Conservation (phyloP, 2,797 vertebrate genomes). For the Schizothorax lantsangensis region DNA sequence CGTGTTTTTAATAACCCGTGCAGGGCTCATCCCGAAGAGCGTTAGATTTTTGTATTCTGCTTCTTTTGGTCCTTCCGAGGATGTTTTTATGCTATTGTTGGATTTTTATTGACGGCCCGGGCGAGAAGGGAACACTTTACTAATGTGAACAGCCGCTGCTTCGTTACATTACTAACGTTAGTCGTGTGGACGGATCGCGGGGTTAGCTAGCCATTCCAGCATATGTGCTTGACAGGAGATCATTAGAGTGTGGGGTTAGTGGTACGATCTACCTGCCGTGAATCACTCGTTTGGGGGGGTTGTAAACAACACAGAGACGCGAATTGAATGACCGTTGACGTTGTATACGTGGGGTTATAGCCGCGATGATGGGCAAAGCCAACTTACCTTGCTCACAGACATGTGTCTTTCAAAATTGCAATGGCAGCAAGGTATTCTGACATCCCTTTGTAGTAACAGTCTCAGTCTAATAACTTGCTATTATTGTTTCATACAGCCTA, state of each 20-base stretch:
- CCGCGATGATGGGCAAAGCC: conserved; percentile 1
- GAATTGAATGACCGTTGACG: conserved; percentile 39
- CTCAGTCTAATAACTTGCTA: conserved; percentile 29
- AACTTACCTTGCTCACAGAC: conserved; percentile 36
- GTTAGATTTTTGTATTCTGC: conserved; percentile 56
- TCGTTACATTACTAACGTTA: conserved; percentile 47
- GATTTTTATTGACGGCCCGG: conserved; percentile 17
- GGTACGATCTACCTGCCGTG: not conserved
- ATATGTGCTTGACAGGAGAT: conserved; percentile 59
- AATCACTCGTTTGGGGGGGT: not conserved
- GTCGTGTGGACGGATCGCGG: conserved; percentile 50
- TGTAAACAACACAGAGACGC: conserved; percentile 18
- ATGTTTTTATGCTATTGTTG: conserved; percentile 8
- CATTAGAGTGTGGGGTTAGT: not conserved
- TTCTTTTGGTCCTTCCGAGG: not conserved
- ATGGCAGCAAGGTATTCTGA: conserved; percentile 11
- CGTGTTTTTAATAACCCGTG: conserved; percentile 81
- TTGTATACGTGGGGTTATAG: conserved; percentile 29
- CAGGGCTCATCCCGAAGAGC: conserved; percentile 67
- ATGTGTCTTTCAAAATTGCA: conserved; percentile 36
- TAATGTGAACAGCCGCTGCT: conserved; percentile 44
- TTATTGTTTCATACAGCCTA: conserved; percentile 23
- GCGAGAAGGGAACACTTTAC: conserved; percentile 39
- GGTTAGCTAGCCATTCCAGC: conserved; percentile 45
- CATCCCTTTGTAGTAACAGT: not conserved